phyloP scores from a whole-genome alignment of 2,113 vertebrate genomes.

The Lycaon pictus region DNA sequence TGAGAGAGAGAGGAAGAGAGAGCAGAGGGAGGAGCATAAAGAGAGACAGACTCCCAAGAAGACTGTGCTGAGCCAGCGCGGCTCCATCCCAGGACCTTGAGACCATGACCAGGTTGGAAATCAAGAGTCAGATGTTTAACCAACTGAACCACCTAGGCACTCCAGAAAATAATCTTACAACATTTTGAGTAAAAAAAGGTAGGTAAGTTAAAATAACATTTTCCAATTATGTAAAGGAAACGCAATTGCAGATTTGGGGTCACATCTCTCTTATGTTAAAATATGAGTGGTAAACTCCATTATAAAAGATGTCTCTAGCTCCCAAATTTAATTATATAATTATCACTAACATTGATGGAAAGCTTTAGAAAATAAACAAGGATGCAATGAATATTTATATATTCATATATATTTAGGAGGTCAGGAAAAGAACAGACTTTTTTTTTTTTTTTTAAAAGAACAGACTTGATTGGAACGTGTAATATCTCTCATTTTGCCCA shows the following conservation, averaged over 20 bases:
- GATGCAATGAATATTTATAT: neutral
- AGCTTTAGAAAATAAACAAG: neutral
- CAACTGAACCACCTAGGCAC: neutral
- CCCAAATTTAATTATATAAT: constrained; percentile 34
- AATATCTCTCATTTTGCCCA: neutral
- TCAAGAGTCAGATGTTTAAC: neutral
- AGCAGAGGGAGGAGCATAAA: neutral
- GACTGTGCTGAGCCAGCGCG: neutral
- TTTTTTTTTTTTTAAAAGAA: too few species aligned
- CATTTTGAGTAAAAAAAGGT: neutral
- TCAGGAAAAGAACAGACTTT: neutral
- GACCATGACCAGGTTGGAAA: neutral
- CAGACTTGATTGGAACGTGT: neutral
- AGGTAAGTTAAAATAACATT: neutral
- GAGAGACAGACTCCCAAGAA: neutral
- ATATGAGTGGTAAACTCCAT: neutral
- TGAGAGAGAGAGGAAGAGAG: neutral
- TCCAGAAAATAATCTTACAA: constrained; percentile 44
- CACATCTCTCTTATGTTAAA: neutral
- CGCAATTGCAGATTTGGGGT: neutral
- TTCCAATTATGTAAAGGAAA: constrained; percentile 1
- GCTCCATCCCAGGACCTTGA: neutral
- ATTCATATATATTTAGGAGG: neutral
- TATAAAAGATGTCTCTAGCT: neutral
- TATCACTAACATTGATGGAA: neutral